These are phyloP conservation scores for Brevipalpus yothersi DNA, from an alignment of 1,140 invertebrate genomes.

Conservation along the genomic window DNA sequence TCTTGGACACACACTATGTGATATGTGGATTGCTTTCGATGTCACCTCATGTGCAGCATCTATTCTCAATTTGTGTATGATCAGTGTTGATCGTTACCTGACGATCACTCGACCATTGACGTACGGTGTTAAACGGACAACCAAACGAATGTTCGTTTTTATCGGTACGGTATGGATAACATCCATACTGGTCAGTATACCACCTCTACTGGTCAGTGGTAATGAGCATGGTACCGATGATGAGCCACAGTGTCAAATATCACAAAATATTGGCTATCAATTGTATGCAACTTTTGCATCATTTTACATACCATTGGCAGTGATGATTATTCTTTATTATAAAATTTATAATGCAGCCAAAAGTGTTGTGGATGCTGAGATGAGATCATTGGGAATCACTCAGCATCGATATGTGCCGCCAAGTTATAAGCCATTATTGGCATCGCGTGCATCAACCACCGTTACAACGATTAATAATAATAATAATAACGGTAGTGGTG, in stretches of 20 bases:
- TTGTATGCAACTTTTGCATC: constrained; percentile 73
- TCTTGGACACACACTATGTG: constrained; percentile 54
- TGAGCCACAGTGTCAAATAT: constrained; percentile 13
- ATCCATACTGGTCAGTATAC: constrained; percentile 54
- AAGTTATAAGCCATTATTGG: background rate
- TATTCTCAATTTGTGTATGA: constrained; percentile 57
- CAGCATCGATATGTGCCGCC: background rate
- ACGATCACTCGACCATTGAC: constrained; percentile 76
- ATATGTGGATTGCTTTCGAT: constrained; percentile 53
- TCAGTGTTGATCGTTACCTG: constrained; percentile 70
- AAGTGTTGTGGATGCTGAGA: constrained; percentile 14
- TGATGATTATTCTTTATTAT: constrained; percentile 92
- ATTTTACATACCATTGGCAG: constrained; percentile 83
- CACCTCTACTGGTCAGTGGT: constrained; percentile 51
- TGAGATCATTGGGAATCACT: background rate
- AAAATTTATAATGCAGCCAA: constrained; percentile 68
- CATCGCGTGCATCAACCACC: background rate
- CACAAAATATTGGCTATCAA: constrained; percentile 33
- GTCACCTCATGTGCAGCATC: constrained; percentile 91
- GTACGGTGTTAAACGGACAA: constrained; percentile 73
- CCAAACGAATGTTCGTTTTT: constrained; percentile 53
- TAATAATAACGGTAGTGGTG: background rate
- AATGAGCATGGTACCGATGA: constrained; percentile 32
- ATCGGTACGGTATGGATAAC: constrained; percentile 76
- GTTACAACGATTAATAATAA: background rate